phyloP scores from a whole-genome alignment of 2,888 invertebrate genomes.

The Esperia sulphurella region DNA sequence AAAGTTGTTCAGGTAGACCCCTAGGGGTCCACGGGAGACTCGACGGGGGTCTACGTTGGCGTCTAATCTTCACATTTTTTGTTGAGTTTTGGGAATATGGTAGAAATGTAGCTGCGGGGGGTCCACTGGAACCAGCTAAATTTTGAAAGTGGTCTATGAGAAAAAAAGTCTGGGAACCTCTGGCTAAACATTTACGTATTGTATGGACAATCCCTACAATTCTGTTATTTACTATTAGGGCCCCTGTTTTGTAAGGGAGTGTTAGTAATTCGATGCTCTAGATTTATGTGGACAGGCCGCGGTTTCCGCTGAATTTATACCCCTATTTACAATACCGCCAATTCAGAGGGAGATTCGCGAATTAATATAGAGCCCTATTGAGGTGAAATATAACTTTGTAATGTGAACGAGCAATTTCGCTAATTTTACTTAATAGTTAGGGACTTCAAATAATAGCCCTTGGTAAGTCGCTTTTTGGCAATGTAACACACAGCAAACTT shows the following conservation, averaged over 20 bases:
- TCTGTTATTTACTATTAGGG: not conserved
- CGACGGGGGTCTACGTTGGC: too few relatives aligned
- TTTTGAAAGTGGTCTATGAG: too few relatives aligned
- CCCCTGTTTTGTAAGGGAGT: conserved; percentile 6
- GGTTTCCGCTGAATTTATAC: conserved; percentile 19
- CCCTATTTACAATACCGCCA: conserved; percentile 23
- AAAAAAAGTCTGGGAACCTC: too few relatives aligned
- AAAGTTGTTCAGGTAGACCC: too few relatives aligned
- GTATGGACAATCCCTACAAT: not conserved
- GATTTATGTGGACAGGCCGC: conserved; percentile 14
- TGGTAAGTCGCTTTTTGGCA: too few relatives aligned
- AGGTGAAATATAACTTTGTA: conserved; percentile 11
- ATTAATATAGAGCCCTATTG: conserved; percentile 18
- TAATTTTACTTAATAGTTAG: too few relatives aligned
- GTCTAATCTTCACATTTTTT: too few relatives aligned
- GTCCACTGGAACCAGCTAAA: too few relatives aligned
- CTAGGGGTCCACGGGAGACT: too few relatives aligned
- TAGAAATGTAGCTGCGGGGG: too few relatives aligned
- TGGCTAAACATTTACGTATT: not conserved
- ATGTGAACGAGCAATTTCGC: not conserved
- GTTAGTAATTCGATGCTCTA: conserved; percentile 20
- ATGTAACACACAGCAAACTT: too few relatives aligned
- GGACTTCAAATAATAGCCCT: not conserved
- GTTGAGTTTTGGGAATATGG: too few relatives aligned
- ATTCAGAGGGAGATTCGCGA: conserved; percentile 13